Percentiles rank a stretch among this genome's conserved stretches.
phyloP scores from a whole-genome alignment of 2,888 invertebrate genomes.

The Dioctria linearis region DNA sequence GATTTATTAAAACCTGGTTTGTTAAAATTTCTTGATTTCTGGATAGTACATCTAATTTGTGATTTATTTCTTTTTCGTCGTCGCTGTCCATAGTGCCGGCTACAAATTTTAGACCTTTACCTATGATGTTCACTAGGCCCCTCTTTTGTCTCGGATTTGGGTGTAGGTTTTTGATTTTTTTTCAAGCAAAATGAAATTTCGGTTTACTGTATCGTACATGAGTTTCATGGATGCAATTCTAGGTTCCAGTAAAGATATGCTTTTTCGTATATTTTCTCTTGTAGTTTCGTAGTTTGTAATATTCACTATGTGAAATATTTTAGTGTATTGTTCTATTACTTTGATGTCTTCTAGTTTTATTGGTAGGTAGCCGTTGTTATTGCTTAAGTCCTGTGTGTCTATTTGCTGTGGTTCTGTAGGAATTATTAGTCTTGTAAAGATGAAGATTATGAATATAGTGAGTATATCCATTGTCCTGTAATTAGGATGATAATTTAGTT shows the following conservation, averaged over 20 bases:
- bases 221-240: constrained; percentile 11
- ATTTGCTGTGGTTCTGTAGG: constrained; percentile 48
- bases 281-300: constrained; percentile 51
- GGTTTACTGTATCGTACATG: neutral
- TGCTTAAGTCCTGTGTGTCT: constrained; percentile 56
- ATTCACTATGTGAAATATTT: constrained; percentile 58
- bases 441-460: neutral
- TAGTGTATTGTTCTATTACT: constrained; percentile 54
- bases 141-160: neutral
- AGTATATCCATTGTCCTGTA: neutral
- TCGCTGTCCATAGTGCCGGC: constrained; percentile 29
- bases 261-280: constrained; percentile 2
- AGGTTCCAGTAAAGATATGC: neutral
- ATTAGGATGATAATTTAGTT: constrained; percentile 19
- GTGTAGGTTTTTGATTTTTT: constrained; percentile 16
- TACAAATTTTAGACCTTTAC: constrained; percentile 8
- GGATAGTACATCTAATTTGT: neutral
- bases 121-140: constrained; percentile 16
- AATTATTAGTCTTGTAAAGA: neutral
- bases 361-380: constrained; percentile 58
- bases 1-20: constrained; percentile 2
- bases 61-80: constrained; percentile 4
- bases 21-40: constrained; percentile 8
- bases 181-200: neutral
- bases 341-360: constrained; percentile 55